Evolutionary conservation across 1,140 invertebrate genomes (phyloP).

Genomic region (Euura saliciscinereae): DNA sequence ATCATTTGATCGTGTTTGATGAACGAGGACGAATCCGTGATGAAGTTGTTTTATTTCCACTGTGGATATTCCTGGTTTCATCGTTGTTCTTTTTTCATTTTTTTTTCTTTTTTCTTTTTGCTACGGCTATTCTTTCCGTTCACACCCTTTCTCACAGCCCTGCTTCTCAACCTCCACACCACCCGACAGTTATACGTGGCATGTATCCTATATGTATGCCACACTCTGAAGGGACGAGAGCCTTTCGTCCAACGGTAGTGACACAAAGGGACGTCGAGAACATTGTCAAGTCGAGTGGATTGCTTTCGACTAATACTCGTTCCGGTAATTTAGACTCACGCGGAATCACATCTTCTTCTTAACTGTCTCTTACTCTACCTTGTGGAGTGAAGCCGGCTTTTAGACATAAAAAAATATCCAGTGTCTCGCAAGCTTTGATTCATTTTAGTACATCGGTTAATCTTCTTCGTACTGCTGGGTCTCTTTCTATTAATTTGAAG

Average conservation of each 20-base stretch:
- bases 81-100: too few species aligned
- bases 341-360: background rate
- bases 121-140: background rate
- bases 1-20: too few species aligned
- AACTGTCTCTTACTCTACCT: background rate
- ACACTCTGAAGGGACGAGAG: background rate
- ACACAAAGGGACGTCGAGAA: background rate
- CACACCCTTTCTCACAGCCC: background rate
- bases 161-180: background rate
- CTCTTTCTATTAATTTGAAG: too few species aligned
- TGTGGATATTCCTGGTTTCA: background rate
- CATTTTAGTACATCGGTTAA: too few species aligned
- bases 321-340: constrained; percentile 2
- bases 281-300: constrained; percentile 6
- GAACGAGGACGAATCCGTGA: background rate
- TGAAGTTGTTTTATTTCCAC: background rate
- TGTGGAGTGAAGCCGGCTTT: too few species aligned
- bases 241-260: background rate
- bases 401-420: too few species aligned
- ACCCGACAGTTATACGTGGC: background rate
- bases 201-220: background rate
- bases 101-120: too few species aligned
- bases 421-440: background rate
- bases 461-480: too few species aligned
- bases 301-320: constrained; percentile 1